A percentile compares a stretch with the other conserved stretches of the same genome.
Conservation (phyloP, 2,113 vertebrate species). For the Melanostigma gelatinosum region DNA sequence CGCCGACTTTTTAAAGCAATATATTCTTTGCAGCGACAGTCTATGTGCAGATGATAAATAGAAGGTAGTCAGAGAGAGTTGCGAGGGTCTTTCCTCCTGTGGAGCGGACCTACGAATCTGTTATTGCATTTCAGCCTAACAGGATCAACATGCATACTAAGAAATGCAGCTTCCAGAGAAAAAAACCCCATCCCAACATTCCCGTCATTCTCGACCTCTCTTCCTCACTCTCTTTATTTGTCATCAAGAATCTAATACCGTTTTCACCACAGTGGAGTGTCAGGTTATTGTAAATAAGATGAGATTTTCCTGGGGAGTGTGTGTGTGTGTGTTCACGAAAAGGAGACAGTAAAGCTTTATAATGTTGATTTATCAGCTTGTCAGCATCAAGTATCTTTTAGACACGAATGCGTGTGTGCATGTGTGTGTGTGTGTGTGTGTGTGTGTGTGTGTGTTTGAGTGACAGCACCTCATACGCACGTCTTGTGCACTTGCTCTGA, state of each 20-base stretch:
- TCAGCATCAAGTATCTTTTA: conserved; percentile 78
- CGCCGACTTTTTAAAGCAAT: conserved; percentile 87
- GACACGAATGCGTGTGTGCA: conserved; percentile 62
- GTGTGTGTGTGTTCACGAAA: conserved; percentile 43
- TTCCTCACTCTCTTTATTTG: conserved; percentile 77
- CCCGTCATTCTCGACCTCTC: conserved; percentile 66
- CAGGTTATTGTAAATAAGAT: conserved; percentile 82
- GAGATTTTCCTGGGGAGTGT: conserved; percentile 65
- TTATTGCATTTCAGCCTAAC: conserved; percentile 84
- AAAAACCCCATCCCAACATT: conserved; percentile 69
- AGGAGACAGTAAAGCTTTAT: conserved; percentile 71
- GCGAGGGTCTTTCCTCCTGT: conserved; percentile 75
- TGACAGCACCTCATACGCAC: conserved; percentile 66
- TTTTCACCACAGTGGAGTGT: conserved; percentile 76
- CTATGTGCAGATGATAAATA: conserved; percentile 84
- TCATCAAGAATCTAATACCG: conserved; percentile 81
- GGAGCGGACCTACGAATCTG: conserved; percentile 73
- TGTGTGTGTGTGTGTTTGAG: conserved; percentile 52
- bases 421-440: conserved; percentile 40
- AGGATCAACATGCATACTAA: conserved; percentile 83
- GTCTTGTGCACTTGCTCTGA: conserved; percentile 63
- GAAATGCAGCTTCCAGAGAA: conserved; percentile 73
- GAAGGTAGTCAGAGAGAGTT: conserved; percentile 80
- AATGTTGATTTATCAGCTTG: conserved; percentile 84
- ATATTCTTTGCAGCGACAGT: conserved; percentile 84